These are phyloP conservation scores for Coreoperca whiteheadi DNA, from an alignment of 2,113 vertebrate species.

Conservation along the genomic window DNA sequence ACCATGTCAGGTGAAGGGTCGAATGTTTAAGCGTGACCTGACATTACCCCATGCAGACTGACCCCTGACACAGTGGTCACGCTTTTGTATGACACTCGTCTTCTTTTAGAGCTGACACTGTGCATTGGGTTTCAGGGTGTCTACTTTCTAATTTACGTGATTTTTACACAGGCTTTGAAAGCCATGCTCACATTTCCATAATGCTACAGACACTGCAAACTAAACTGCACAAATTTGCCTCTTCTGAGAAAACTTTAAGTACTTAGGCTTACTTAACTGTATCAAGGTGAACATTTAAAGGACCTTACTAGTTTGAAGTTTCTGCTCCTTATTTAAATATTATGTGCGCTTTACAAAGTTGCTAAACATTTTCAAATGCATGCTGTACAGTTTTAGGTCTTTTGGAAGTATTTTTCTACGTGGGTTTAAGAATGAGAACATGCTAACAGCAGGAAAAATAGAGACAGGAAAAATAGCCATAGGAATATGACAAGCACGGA, in stretches of 20 bases:
- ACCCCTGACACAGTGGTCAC: constrained; percentile 39
- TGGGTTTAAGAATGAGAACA: background rate
- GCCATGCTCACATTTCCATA: background rate
- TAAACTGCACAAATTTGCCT: background rate
- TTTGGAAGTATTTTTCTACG: background rate
- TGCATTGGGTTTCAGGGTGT: constrained; percentile 24
- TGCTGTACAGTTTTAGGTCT: background rate
- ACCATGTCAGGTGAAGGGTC: constrained; percentile 52
- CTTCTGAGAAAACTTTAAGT: background rate
- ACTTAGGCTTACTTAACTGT: too few species aligned
- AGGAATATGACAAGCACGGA: background rate
- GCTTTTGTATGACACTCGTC: constrained; percentile 18
- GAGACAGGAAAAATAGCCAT: background rate
- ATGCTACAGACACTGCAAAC: background rate
- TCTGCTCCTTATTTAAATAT: background rate
- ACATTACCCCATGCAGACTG: constrained; percentile 54
- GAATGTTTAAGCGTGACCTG: constrained; percentile 57
- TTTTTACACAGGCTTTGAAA: constrained; percentile 22
- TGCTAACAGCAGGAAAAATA: background rate
- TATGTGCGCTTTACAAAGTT: background rate
- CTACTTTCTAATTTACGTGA: constrained; percentile 5
- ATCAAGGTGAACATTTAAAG: background rate
- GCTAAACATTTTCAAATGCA: background rate
- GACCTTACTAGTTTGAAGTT: background rate
- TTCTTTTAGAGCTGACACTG: constrained; percentile 26